A percentile compares a stretch with the other conserved stretches of the same genome.
Evolutionary conservation across 2,888 invertebrate genomes (phyloP).

Genomic region (Drosophila barbarae): DNA sequence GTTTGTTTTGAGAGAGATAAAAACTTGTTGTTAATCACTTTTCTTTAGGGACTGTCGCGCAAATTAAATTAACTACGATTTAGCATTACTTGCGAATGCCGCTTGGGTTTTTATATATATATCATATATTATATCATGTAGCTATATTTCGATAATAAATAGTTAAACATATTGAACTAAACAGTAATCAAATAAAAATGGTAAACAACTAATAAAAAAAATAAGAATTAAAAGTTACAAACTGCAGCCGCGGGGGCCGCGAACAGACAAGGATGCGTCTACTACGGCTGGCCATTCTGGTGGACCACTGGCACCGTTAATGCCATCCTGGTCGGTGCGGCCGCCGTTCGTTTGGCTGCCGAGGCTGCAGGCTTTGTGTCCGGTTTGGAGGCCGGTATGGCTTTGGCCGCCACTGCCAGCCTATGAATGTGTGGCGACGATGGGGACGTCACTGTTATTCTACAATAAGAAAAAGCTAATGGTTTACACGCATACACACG

Average conservation of each 20-base stretch:
- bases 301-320: slow-evolving; percentile 51
- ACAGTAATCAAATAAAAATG: slow-evolving; percentile 67
- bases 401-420: slow-evolving; percentile 65
- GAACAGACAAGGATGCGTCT: slow-evolving; percentile 10
- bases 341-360: slow-evolving; percentile 27
- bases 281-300: slow-evolving; percentile 63
- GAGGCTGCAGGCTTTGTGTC: slow-evolving; percentile 38
- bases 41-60: slow-evolving; percentile 63
- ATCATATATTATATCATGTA: slow-evolving; percentile 58
- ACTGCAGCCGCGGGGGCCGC: slow-evolving; percentile 18
- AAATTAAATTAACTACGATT: slow-evolving; percentile 69
- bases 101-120: slow-evolving; percentile 32
- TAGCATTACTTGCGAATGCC: slow-evolving; percentile 39
- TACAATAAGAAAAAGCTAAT: slow-evolving; percentile 80
- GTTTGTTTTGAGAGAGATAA: slow-evolving; percentile 39
- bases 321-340: slow-evolving; percentile 40
- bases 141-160: slow-evolving; percentile 69
- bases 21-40: slow-evolving; percentile 64
- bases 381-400: slow-evolving; percentile 57
- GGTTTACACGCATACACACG: slow-evolving; percentile 72
- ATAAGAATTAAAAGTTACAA: slow-evolving; percentile 37
- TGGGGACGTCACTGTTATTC: slow-evolving; percentile 79
- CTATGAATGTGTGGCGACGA: slow-evolving; percentile 77
- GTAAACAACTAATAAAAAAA: slow-evolving; percentile 65
- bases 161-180: slow-evolving; percentile 72